These are phyloP conservation scores for Diplodus puntazzo DNA, from an alignment of 2,797 vertebrate species.

Conservation along the genomic window DNA sequence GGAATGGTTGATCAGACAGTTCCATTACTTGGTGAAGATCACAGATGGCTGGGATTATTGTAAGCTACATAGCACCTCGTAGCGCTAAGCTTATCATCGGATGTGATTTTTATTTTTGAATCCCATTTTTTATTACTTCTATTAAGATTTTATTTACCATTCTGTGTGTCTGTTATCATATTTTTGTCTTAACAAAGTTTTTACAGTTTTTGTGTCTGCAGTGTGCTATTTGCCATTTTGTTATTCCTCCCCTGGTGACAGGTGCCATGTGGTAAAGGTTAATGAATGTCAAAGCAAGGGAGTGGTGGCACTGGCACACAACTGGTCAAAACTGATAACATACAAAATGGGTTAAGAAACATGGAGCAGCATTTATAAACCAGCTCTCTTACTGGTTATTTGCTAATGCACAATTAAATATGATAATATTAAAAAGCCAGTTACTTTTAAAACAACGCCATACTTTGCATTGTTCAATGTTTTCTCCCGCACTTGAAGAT, in stretches of 20 bases:
- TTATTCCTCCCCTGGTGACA: slow-evolving; percentile 17
- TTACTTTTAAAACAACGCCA: slow-evolving; percentile 14
- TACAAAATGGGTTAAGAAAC: not conserved
- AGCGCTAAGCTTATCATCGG: slow-evolving; percentile 11
- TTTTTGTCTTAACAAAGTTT: not conserved
- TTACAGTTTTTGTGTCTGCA: not conserved
- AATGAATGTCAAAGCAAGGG: slow-evolving; percentile 55
- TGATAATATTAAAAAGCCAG: slow-evolving; percentile 8
- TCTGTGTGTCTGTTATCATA: not conserved
- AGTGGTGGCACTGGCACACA: slow-evolving; percentile 6
- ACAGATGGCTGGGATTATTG: slow-evolving; percentile 44
- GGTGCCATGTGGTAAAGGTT: slow-evolving; percentile 41
- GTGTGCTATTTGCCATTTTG: not conserved
- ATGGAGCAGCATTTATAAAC: not conserved
- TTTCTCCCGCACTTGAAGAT: slow-evolving; percentile 44
- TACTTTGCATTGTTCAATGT: slow-evolving; percentile 34
- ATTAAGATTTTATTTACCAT: not conserved
- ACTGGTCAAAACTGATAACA: slow-evolving; percentile 17
- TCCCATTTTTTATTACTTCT: not conserved
- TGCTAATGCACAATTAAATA: not conserved
- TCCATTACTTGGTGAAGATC: slow-evolving; percentile 52
- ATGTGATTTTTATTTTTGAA: slow-evolving; percentile 5
- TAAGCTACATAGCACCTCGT: slow-evolving; percentile 7
- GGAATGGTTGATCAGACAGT: slow-evolving; percentile 52
- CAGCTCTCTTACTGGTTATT: not conserved